phyloP scores from a whole-genome alignment of 2,888 invertebrate species.

The Pristionchus entomophagus region DNA sequence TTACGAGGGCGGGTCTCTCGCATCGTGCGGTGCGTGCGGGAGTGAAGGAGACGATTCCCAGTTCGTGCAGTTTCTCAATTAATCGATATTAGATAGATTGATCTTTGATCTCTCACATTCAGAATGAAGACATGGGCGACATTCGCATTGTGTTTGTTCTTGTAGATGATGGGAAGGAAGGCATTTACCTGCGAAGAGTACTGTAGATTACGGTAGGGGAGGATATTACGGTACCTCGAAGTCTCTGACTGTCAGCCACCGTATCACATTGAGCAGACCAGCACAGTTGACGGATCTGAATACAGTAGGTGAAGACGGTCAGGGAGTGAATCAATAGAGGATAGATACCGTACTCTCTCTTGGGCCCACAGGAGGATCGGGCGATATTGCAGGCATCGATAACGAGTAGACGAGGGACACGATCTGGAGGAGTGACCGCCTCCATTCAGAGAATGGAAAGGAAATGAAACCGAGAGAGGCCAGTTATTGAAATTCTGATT shows the following conservation, averaged over 20 bases:
- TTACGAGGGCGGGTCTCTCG: constrained; percentile 64
- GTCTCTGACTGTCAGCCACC: constrained; percentile 62
- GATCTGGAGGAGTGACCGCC: constrained; percentile 35
- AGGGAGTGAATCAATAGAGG: too few species aligned
- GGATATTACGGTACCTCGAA: constrained; percentile 57
- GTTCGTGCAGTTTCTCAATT: constrained; percentile 59
- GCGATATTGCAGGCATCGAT: constrained; percentile 70
- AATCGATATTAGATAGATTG: too few species aligned
- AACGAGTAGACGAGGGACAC: constrained; percentile 62
- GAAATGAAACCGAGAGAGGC: too few species aligned
- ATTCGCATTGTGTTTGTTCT: constrained; percentile 64
- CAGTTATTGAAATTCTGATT: too few species aligned
- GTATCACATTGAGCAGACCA: constrained; percentile 63
- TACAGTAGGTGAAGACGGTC: background rate
- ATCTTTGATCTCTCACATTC: too few species aligned
- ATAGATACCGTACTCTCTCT: constrained; percentile 58
- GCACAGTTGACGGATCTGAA: constrained; percentile 66
- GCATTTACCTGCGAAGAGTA: constrained; percentile 53
- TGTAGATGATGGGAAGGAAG: constrained; percentile 68
- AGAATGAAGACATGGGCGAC: constrained; percentile 60
- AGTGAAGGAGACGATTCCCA: constrained; percentile 67
- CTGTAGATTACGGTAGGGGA: background rate
- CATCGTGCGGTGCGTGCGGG: constrained; percentile 64
- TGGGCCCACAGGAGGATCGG: constrained; percentile 64
- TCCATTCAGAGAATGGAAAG: background rate